Evolutionary conservation across 2,113 vertebrate species (phyloP).

Genomic region (Elanus axillaris): DNA sequence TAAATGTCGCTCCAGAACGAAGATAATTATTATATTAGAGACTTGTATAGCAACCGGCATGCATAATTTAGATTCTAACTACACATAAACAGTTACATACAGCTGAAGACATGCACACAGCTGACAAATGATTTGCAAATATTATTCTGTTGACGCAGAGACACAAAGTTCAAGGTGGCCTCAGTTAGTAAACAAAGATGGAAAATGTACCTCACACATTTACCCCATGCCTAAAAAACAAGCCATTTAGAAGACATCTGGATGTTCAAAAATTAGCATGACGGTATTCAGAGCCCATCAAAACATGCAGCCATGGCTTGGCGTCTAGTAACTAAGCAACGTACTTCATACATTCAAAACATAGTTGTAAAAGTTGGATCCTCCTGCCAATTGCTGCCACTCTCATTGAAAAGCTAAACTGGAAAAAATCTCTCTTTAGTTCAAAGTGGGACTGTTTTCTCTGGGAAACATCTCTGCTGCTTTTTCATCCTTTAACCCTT

Average conservation of each 20-base stretch:
- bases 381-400: constrained; percentile 60
- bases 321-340: constrained; percentile 76
- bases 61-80: not conserved
- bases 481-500: constrained; percentile 55
- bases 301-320: constrained; percentile 66
- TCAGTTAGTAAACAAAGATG: constrained; percentile 56
- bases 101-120: not conserved
- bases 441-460: constrained; percentile 41
- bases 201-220: constrained; percentile 70
- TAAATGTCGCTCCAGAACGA: not conserved
- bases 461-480: not conserved
- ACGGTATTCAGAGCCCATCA: constrained; percentile 68
- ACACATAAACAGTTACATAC: not conserved
- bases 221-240: constrained; percentile 55
- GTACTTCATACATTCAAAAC: constrained; percentile 72
- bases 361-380: constrained; percentile 74
- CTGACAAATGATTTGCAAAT: constrained; percentile 60
- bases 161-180: constrained; percentile 54
- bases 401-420: constrained; percentile 66
- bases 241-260: constrained; percentile 70
- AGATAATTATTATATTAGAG: not conserved
- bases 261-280: constrained; percentile 50
- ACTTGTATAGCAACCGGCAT: not conserved
- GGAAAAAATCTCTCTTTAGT: constrained; percentile 37
- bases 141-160: constrained; percentile 50